Conservation (phyloP, 2,888 invertebrate species). For the Zootermopsis nevadensis region DNA sequence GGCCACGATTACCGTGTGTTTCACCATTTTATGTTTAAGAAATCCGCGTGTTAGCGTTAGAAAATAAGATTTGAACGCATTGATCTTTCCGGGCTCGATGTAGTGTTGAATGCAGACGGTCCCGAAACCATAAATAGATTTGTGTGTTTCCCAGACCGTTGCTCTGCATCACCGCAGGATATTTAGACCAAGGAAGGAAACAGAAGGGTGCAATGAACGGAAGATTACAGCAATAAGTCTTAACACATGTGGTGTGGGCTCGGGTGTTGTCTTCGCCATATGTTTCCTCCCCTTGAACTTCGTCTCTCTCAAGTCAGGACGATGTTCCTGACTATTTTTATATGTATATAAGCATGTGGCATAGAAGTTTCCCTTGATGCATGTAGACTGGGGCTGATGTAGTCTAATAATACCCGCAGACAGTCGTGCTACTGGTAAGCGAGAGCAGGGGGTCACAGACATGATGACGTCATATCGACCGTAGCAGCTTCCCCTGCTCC, state of each 20-base stretch:
- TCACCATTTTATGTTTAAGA: too few species aligned
- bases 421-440: background rate
- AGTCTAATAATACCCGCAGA: constrained; percentile 16
- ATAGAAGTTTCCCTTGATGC: background rate
- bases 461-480: constrained; percentile 29
- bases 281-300: background rate
- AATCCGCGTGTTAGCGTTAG: too few species aligned
- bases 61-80: too few species aligned
- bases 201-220: background rate
- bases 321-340: background rate
- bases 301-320: background rate
- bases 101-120: too few species aligned
- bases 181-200: background rate
- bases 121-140: too few species aligned
- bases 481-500: background rate
- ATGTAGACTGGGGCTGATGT: background rate
- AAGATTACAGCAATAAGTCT: background rate
- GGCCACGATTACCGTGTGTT: too few species aligned
- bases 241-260: background rate
- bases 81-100: too few species aligned
- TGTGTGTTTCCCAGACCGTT: too few species aligned
- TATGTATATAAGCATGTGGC: constrained; percentile 9
- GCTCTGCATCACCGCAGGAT: too few species aligned
- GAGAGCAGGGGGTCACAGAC: constrained; percentile 5
- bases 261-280: background rate